Evolutionary conservation across 2,888 invertebrate genomes (phyloP).

Genomic region (Nomada ferruginata): DNA sequence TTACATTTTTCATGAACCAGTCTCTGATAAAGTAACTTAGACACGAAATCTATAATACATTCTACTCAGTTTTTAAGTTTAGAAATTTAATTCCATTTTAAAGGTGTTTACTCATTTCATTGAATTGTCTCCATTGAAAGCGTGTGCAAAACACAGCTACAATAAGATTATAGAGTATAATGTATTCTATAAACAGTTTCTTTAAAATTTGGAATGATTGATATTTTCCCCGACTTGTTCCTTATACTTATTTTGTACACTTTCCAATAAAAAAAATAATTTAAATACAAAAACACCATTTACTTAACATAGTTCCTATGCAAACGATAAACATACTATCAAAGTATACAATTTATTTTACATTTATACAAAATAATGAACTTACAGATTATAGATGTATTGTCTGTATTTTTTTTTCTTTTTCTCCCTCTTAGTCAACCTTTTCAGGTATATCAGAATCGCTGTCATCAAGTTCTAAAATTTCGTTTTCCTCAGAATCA

Average conservation of each 20-base stretch:
- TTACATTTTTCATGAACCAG: conserved; percentile 25
- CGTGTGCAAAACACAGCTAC: conserved; percentile 23
- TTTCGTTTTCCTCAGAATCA: conserved; percentile 51
- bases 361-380: conserved; percentile 20
- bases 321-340: not conserved
- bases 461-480: conserved; percentile 7
- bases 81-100: conserved; percentile 70
- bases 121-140: conserved; percentile 55
- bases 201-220: conserved; percentile 58
- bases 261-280: conserved; percentile 57
- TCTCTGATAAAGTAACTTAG: conserved; percentile 31
- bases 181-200: conserved; percentile 44
- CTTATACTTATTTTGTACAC: conserved; percentile 53
- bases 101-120: conserved; percentile 67
- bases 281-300: conserved; percentile 25
- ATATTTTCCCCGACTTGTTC: conserved; percentile 46
- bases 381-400: conserved; percentile 40
- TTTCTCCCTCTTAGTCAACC: conserved; percentile 21
- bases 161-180: conserved; percentile 19
- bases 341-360: conserved; percentile 15
- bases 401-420: not conserved
- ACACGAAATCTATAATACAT: conserved; percentile 34
- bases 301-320: not conserved
- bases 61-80: conserved; percentile 55
- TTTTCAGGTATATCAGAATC: conserved; percentile 38